phyloP scores from a whole-genome alignment of 2,113 vertebrate species.

The Machaerirhynchus nigripectus region DNA sequence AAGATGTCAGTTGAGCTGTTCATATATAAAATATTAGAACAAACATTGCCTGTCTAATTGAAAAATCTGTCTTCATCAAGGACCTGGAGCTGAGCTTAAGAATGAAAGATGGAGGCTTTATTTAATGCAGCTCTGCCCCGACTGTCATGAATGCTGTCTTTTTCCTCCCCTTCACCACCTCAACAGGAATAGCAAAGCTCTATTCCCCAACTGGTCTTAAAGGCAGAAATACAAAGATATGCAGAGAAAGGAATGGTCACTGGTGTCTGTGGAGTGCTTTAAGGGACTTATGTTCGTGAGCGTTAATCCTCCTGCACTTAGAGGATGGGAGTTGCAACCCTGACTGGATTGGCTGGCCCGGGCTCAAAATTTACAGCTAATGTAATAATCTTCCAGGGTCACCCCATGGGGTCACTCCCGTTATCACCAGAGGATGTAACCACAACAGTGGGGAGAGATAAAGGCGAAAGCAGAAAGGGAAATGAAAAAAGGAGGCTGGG shows the following conservation, averaged over 20 bases:
- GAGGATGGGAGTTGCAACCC: conserved; percentile 52
- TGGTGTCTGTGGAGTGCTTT: conserved; percentile 46
- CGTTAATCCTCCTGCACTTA: conserved; percentile 56
- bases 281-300: background rate
- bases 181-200: conserved; percentile 49
- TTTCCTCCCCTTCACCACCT: conserved; percentile 37
- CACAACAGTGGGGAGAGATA: background rate
- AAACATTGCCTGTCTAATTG: conserved; percentile 71
- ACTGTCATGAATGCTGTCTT: conserved; percentile 52
- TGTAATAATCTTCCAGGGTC: conserved; percentile 9
- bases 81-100: conserved; percentile 28
- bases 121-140: conserved; percentile 10
- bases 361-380: conserved; percentile 43
- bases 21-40: conserved; percentile 68
- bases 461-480: background rate
- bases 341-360: conserved; percentile 2
- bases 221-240: conserved; percentile 17
- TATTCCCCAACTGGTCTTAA: conserved; percentile 47
- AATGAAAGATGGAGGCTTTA: conserved; percentile 54
- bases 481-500: background rate
- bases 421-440: conserved; percentile 39
- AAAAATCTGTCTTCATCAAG: conserved; percentile 69
- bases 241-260: conserved; percentile 1
- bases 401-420: background rate
- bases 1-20: conserved; percentile 38